Evolutionary conservation across 2,888 invertebrate genomes (phyloP), one percentile per base, ranked within the genome.

Genomic region (Opisthograptis luteolata): DNA sequence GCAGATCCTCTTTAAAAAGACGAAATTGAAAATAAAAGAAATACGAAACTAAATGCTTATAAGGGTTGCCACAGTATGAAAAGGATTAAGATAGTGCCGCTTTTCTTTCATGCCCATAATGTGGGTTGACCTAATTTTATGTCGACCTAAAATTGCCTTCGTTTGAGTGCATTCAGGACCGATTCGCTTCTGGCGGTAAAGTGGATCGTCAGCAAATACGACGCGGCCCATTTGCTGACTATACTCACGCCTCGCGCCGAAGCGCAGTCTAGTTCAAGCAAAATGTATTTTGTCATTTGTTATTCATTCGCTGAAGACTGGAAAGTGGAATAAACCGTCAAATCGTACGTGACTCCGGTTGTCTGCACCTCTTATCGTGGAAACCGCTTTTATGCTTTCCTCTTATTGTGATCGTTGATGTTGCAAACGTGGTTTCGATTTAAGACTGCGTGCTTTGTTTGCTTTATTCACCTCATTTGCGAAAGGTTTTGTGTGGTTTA

Each of bases 261-360:
- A 52, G 42, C 51, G 41, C 15, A 56, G 48, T 50, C 14, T 30
- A 39, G 53, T 56, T 61, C 45, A 28, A 60, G 55, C 48, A 64
- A 73, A 79, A 78, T 84, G 75, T 79, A 70, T 80, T 80, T 79
- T 77, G 76, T 81, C 79, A 81, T 88, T 86, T 86, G 84, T 85
- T 84, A 87, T 86, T 83, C 81, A 80, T 73, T 75, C 72, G 76
- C 75, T 81, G 82, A 79, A 78, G 70, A 79, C 79, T 82, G 75
- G 82, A 81, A 85, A 87, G 82, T 81, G 82, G 80, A 78, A 79
- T 84, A 81, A 79, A 79, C 76, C 76, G 77, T 81, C 79, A 73
- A 65, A 64, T 58, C 64, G 81, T 78, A 88, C 87, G 87, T 88
- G 87, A 83, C 84, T 78, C 58, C 64, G 68, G 71, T 72, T 77